A percentile compares a stretch with the other conserved stretches of the same genome.
Evolutionary conservation across 2,113 vertebrate species (phyloP).

Genomic region (Mastomys coucha): DNA sequence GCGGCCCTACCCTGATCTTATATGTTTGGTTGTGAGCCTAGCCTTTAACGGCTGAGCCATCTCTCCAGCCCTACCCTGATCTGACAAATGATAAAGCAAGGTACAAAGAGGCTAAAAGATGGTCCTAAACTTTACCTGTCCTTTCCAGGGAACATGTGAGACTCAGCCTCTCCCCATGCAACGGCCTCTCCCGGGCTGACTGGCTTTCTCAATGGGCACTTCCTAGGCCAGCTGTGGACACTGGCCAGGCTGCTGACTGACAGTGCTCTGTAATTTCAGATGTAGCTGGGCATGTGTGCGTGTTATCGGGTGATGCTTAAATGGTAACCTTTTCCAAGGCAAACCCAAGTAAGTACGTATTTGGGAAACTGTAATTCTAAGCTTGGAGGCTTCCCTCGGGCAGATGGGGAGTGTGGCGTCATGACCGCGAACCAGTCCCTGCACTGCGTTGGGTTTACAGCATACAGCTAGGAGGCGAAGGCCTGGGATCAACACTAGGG

Average conservation of each 20-base stretch:
- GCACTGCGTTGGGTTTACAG: neutral
- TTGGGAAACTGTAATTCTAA: constrained; percentile 74
- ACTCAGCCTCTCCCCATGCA: neutral
- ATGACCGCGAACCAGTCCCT: neutral
- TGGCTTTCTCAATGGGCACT: accelerated
- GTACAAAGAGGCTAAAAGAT: neutral
- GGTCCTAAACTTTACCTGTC: neutral
- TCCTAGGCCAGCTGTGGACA: neutral
- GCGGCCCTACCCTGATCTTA: neutral
- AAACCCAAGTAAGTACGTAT: constrained; percentile 69
- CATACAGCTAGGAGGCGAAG: neutral
- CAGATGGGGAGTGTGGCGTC: neutral
- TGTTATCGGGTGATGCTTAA: constrained; percentile 40
- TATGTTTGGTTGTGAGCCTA: no score
- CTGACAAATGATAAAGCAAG: neutral
- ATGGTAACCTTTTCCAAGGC: constrained; percentile 59
- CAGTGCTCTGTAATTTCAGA: constrained; percentile 38
- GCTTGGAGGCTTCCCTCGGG: constrained; percentile 51
- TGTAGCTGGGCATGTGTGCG: neutral
- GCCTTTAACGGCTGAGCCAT: no score
- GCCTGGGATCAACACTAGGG: neutral
- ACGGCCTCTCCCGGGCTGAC: neutral
- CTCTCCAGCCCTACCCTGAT: neutral
- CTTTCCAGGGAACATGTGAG: neutral
- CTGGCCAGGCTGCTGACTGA: neutral